phyloP scores from a whole-genome alignment of 2,113 vertebrate species.

The Thamnophis sirtalis region DNA sequence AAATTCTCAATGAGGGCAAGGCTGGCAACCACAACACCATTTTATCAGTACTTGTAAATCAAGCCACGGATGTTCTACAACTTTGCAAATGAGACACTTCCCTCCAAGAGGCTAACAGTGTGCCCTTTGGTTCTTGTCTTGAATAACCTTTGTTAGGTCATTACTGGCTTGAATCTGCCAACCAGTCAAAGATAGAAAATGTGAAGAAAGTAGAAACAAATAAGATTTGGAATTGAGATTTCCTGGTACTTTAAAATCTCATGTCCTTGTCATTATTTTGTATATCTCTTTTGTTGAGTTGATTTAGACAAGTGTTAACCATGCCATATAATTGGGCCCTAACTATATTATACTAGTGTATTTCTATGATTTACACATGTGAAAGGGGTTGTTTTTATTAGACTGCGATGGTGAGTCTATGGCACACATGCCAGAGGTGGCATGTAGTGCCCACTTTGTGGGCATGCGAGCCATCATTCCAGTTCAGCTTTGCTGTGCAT shows the following conservation, averaged over 20 bases:
- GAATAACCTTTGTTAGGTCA: not conserved
- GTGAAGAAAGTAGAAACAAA: not conserved
- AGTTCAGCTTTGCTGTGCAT: too few relatives aligned
- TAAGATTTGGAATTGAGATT: not conserved
- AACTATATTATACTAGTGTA: not conserved
- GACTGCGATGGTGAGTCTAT: too few relatives aligned
- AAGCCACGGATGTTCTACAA: not conserved
- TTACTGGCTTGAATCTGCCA: not conserved
- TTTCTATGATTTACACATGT: not conserved
- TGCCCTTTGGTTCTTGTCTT: not conserved
- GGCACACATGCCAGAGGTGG: too few relatives aligned
- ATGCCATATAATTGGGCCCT: not conserved
- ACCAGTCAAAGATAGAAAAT: not conserved
- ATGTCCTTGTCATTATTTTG: not conserved
- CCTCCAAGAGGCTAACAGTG: not conserved
- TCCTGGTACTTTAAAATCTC: not conserved
- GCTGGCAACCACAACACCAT: fast-evolving
- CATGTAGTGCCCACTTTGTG: too few relatives aligned
- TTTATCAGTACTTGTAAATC: not conserved
- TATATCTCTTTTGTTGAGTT: not conserved
- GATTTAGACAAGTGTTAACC: not conserved
- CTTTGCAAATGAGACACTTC: slow-evolving; percentile 3
- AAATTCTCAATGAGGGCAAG: not conserved
- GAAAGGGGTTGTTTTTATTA: not conserved
- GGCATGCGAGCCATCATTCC: too few relatives aligned